phyloP scores from a whole-genome alignment of 2,888 invertebrate species.

The Melanotus villosus region DNA sequence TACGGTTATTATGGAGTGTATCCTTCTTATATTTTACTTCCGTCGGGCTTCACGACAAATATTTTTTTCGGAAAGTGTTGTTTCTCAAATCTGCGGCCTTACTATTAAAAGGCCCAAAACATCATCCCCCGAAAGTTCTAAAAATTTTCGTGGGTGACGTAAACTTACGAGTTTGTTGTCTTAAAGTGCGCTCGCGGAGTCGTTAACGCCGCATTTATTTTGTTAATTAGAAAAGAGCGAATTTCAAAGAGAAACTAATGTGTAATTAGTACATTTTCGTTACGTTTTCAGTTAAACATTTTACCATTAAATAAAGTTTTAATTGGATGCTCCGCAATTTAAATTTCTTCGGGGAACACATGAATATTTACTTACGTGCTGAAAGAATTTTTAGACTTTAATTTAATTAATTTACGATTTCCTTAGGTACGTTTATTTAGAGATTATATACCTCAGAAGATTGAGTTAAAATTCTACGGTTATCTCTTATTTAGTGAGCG shows the following conservation, averaged over 20 bases:
- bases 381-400: too few species aligned
- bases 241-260: neutral
- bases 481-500: too few species aligned
- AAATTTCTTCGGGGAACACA: neutral
- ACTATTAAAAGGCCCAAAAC: too few species aligned
- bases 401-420: too few species aligned
- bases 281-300: neutral
- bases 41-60: constrained; percentile 22
- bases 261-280: neutral
- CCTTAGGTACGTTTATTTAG: too few species aligned
- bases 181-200: constrained; percentile 1
- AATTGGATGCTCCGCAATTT: neutral
- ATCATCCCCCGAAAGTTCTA: neutral
- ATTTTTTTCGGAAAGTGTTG: constrained; percentile 7
- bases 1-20: constrained; percentile 41
- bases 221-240: constrained; percentile 11
- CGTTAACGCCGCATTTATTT: neutral
- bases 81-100: constrained; percentile 5
- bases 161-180: constrained; percentile 3
- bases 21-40: constrained; percentile 28
- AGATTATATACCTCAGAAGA: too few species aligned
- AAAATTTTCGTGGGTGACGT: neutral
- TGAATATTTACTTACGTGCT: neutral
- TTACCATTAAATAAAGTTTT: neutral
- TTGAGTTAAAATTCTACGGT: too few species aligned